phyloP scores from a whole-genome alignment of 1,140 invertebrate genomes.

The Tetraneura akinire region DNA sequence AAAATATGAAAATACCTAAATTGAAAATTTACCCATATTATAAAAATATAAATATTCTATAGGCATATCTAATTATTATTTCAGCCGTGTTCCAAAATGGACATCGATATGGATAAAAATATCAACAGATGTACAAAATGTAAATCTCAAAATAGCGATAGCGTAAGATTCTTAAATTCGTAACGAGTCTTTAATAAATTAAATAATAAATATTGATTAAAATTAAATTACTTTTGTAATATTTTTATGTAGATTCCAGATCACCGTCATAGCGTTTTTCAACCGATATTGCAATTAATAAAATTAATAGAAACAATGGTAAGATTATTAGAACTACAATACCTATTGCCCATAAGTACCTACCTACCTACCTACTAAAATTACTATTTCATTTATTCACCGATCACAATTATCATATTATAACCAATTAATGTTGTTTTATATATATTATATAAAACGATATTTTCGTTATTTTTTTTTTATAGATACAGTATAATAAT shows the following conservation, averaged over 20 bases:
- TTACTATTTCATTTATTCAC: too few relatives aligned
- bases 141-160: not conserved
- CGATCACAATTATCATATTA: too few relatives aligned
- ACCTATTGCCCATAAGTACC: too few relatives aligned
- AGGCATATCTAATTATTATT: not conserved
- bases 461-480: not conserved
- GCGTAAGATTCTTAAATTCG: not conserved
- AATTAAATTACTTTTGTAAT: too few relatives aligned
- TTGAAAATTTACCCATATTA: not conserved
- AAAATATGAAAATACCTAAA: too few relatives aligned
- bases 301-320: conserved; percentile 21
- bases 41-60: not conserved
- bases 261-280: not conserved
- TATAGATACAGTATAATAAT: conserved; percentile 16
- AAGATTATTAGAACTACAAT: not conserved
- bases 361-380: too few relatives aligned
- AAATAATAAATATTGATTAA: not conserved
- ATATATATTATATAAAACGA: not conserved
- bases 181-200: not conserved
- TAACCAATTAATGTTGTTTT: too few relatives aligned
- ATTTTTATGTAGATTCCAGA: not conserved
- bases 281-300: not conserved
- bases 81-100: not conserved
- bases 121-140: not conserved
- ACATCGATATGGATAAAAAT: not conserved